Percentiles rank a stretch among this genome's conserved stretches.
Conservation (phyloP, 2,888 invertebrate species). For the Ecliptopera silaceata region DNA sequence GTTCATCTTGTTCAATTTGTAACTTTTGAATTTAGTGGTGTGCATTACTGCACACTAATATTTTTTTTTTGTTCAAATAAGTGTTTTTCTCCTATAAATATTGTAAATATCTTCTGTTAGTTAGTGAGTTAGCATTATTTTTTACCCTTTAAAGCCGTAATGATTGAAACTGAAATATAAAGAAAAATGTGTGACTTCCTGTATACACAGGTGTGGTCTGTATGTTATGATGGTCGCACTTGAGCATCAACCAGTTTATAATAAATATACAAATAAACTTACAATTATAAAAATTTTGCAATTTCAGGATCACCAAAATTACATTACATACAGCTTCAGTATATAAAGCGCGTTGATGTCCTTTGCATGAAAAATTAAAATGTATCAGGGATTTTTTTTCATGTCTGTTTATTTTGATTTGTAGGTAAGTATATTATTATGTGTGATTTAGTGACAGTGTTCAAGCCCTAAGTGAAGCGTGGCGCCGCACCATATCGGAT, state of each 20-base stretch:
- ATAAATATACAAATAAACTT: constrained; percentile 30
- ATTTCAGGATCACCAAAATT: no score
- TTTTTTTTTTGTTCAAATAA: background rate
- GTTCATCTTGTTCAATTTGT: no score
- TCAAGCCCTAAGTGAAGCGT: constrained; percentile 64
- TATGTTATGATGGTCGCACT: constrained; percentile 58
- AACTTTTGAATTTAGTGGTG: no score
- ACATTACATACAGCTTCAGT: no score
- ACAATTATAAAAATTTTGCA: constrained; percentile 22
- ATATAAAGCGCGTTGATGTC: constrained; percentile 11
- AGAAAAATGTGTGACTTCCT: constrained; percentile 26
- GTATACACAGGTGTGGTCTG: constrained; percentile 54
- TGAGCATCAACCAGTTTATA: constrained; percentile 39
- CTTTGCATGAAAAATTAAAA: constrained; percentile 20
- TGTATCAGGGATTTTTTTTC: background rate
- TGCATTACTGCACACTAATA: no score
- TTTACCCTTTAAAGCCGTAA: constrained; percentile 10
- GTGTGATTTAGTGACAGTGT: constrained; percentile 49
- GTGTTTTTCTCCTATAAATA: constrained; percentile 10
- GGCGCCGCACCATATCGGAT: constrained; percentile 73
- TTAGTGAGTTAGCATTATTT: no score
- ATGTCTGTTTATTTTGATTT: no score
- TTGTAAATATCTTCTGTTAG: constrained; percentile 17
- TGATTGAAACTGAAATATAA: constrained; percentile 10
- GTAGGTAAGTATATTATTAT: no score